Evolutionary conservation across 2,113 vertebrate genomes (phyloP).

Genomic region (Rhegmatorhina hoffmannsi): DNA sequence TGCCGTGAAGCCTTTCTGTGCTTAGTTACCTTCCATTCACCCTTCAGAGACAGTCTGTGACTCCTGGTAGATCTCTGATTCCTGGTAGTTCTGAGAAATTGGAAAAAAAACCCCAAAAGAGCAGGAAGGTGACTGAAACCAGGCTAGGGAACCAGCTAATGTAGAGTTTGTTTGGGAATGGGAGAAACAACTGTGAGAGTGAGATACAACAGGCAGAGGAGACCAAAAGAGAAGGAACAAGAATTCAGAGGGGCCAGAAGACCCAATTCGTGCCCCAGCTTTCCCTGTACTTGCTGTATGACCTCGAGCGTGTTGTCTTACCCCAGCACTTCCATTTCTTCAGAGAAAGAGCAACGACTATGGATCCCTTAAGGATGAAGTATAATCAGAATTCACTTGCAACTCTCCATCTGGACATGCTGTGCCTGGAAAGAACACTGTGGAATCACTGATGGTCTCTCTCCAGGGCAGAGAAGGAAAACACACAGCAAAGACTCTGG

Average conservation of each 20-base stretch:
- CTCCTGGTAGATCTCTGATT: neutral
- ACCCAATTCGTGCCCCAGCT: accelerated
- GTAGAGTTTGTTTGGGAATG: neutral
- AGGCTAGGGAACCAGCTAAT: neutral
- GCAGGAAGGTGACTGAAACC: neutral
- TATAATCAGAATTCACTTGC: neutral
- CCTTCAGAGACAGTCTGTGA: neutral
- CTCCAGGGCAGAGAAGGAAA: neutral
- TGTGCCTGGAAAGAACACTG: neutral
- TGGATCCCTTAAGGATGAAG: neutral
- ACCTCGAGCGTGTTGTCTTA: accelerated
- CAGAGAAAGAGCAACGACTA: neutral
- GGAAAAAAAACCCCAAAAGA: too few species aligned
- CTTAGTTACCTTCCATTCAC: neutral
- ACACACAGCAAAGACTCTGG: neutral
- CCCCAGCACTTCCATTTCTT: neutral
- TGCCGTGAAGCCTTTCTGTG: neutral
- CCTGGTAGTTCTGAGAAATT: neutral
- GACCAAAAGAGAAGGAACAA: neutral
- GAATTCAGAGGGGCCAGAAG: neutral
- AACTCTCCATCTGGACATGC: accelerated
- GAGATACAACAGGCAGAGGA: neutral
- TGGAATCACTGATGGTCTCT: accelerated
- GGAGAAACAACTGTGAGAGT: accelerated
- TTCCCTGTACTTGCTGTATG: neutral